Base-by-base conservation (phyloP, 2,113 vertebrate genomes). In the Hucho hucho region DNA sequence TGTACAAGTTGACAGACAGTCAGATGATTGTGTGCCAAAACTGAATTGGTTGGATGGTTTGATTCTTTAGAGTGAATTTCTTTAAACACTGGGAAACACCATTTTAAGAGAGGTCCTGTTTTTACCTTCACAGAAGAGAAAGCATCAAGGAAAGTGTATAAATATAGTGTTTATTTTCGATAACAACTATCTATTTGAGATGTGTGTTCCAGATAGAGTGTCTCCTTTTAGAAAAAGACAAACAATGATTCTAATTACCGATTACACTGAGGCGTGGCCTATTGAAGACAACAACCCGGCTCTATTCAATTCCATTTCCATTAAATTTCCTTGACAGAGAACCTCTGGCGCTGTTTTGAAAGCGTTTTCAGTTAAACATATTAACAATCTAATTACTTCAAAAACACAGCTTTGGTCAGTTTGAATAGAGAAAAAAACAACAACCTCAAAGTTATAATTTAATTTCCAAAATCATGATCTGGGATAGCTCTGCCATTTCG, bases 311-410 rank as follows among this genome's bases (percentile, higher is more conserved):
- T 74, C 56, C 73, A 81, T 83, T 80, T 79, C 78, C 74, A 73
- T 73, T 58, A 69, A 37, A 70, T 85, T 82, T 84, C 69, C 76
- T 61, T 5, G 11, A 11, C 49, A 64, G 68, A 64, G 53, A 82
- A 76, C 74, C 78, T 80, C 82, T 58, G 49, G 80, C 66, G 80
- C 49, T 66, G 28, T 46, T 81, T 77, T 59, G 58, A 84, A 84
- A 63, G 77, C 73, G 70, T 79, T 86, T 73, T 73, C 56, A 76
- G 29, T 83, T 81, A 74, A 84, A 77, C 70, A 76, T 56, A 72
- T 81, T 72, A 82, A 71, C 80, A 79, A 74, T 75, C 65, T 72
- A 86, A 83, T 86, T 80, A 80, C 53, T 71, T 77, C 64, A 75
- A 58, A 81, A 75, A 73, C 78, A 76, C 75, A 37, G 70, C 70